Conservation (phyloP, 2,113 vertebrate species). For the Anseranas semipalmata region DNA sequence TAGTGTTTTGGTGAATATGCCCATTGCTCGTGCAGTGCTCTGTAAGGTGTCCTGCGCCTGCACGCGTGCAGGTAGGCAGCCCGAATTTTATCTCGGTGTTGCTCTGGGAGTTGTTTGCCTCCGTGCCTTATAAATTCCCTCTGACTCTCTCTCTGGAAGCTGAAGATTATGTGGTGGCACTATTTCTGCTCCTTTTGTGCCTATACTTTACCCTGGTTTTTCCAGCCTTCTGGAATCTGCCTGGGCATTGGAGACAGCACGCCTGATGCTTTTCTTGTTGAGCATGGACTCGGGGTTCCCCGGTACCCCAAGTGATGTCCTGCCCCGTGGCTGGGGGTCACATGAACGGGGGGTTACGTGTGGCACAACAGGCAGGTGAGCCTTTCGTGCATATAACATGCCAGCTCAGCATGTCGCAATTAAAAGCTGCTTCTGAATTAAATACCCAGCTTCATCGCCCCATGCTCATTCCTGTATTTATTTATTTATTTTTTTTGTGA, state of each 20-base stretch:
- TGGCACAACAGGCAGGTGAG: not conserved
- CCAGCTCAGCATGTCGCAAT: not conserved
- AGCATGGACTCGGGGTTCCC: not conserved
- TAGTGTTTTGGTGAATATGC: not conserved
- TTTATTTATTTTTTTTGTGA: not conserved
- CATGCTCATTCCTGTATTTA: not conserved
- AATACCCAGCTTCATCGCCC: not conserved
- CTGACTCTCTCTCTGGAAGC: not conserved
- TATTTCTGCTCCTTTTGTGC: not conserved
- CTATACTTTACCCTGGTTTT: not conserved
- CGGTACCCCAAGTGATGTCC: not conserved
- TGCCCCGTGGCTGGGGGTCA: not conserved
- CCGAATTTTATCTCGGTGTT: not conserved
- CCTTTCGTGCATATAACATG: fast-evolving
- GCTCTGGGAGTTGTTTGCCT: not conserved
- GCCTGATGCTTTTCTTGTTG: fast-evolving
- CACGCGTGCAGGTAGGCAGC: not conserved
- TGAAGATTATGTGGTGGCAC: not conserved
- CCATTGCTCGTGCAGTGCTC: not conserved
- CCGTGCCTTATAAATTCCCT: not conserved
- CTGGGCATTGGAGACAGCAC: not conserved
- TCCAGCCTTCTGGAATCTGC: not conserved
- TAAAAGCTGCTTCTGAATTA: not conserved
- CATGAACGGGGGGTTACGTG: not conserved
- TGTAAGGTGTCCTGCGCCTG: not conserved